Conservation (phyloP, 2,888 invertebrate genomes). For the Phalera bucephala region DNA sequence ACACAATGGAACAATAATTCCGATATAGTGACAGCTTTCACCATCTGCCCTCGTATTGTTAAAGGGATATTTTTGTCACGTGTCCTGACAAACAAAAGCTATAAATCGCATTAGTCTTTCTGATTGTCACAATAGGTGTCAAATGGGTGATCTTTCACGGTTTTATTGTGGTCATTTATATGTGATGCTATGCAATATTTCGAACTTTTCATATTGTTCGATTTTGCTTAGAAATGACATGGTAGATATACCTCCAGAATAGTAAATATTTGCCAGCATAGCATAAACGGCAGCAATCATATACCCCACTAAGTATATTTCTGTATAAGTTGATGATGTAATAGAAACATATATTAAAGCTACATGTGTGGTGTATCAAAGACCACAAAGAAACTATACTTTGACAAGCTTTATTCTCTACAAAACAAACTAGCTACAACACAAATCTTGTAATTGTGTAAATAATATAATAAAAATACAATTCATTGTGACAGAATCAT, state of each 20-base stretch:
- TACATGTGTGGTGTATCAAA: no score
- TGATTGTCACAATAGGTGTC: constrained; percentile 67
- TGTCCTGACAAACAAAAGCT: constrained; percentile 52
- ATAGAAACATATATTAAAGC: no score
- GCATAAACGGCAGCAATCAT: no score
- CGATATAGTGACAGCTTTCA: constrained; percentile 44
- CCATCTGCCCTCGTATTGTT: constrained; percentile 54
- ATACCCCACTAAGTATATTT: no score
- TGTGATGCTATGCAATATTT: constrained; percentile 31
- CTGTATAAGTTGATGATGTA: no score
- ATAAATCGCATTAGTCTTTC: constrained; percentile 61
- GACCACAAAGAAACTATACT: no score
- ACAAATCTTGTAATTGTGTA: constrained; percentile 4
- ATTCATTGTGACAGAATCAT: constrained; percentile 14
- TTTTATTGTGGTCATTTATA: constrained; percentile 53
- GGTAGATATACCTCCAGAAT: no score
- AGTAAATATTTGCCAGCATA: no score
- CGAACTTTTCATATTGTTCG: no score
- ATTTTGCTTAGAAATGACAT: no score
- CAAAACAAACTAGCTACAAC: not conserved
- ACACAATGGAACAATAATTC: constrained; percentile 44
- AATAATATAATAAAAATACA: constrained; percentile 19
- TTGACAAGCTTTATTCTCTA: no score
- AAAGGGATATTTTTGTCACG: constrained; percentile 60
- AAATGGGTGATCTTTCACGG: constrained; percentile 59